Evolutionary conservation across 92 coral and sea anemone genomes (phyloP).

Genomic region (Micromussa lordhowensis): DNA sequence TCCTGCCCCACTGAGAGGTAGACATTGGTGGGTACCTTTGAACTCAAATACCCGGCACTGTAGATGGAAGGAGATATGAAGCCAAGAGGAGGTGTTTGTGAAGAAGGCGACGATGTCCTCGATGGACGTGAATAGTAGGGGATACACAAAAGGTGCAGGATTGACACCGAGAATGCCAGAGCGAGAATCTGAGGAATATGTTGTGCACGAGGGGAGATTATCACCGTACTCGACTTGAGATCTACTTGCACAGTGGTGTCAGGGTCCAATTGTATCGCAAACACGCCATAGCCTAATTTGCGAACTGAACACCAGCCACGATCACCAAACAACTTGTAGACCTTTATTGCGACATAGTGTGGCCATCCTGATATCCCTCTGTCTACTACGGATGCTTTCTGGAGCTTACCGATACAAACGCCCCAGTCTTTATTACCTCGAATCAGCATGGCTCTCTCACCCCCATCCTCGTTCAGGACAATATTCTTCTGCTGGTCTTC

Average conservation of each 20-base stretch:
- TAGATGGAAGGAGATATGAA: conserved; percentile 33
- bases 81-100: conserved; percentile 11
- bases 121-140: conserved; percentile 40
- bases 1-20: conserved; percentile 7
- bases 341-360: conserved; percentile 26
- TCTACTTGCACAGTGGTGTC: conserved; percentile 20
- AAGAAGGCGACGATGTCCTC: conserved; percentile 41
- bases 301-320: conserved; percentile 67
- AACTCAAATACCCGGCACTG: conserved; percentile 49
- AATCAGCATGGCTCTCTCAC: conserved; percentile 61
- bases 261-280: conserved; percentile 39
- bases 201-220: conserved; percentile 36
- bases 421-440: conserved; percentile 57
- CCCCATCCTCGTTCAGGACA: conserved; percentile 11
- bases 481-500: conserved; percentile 23
- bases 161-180: conserved; percentile 48
- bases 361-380: conserved; percentile 7
- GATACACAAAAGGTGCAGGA: conserved; percentile 54
- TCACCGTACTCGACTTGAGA: background rate
- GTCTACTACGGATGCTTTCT: background rate
- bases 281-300: conserved; percentile 32
- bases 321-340: conserved; percentile 11
- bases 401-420: conserved; percentile 52
- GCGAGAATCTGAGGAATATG: conserved; percentile 58
- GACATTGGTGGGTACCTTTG: conserved; percentile 59